Evolutionary conservation across 1,140 invertebrate species (phyloP).

Genomic region (Drosophila orena): DNA sequence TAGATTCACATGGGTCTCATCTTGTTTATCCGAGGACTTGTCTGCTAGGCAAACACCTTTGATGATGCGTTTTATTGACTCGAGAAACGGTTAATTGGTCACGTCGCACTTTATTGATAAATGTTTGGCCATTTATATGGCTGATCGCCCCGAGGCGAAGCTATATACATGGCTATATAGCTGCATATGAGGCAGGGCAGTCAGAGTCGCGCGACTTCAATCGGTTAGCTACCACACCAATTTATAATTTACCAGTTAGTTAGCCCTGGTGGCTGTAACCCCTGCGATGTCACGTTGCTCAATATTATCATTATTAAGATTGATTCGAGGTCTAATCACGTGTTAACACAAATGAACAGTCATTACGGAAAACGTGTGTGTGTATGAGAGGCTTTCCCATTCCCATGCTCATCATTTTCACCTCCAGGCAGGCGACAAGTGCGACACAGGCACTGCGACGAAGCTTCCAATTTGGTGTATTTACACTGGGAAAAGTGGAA

Average conservation of each 20-base stretch:
- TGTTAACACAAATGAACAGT: constrained; percentile 79
- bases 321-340: constrained; percentile 75
- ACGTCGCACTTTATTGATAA: constrained; percentile 67
- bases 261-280: constrained; percentile 1
- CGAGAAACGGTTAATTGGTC: constrained; percentile 71
- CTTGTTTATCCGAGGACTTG: constrained; percentile 18
- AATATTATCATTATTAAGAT: constrained; percentile 79
- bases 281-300: constrained; percentile 68
- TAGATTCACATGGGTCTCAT: constrained; percentile 25
- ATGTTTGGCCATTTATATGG: constrained; percentile 70
- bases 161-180: no score
- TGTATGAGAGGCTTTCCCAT: constrained; percentile 7
- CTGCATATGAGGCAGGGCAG: constrained; percentile 45
- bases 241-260: constrained; percentile 4
- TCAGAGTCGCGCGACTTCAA: constrained; percentile 73
- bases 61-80: constrained; percentile 44
- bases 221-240: constrained; percentile 59
- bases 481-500: constrained; percentile 8
- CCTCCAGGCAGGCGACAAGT: constrained; percentile 50
- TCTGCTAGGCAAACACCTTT: constrained; percentile 21
- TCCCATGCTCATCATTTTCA: constrained; percentile 6
- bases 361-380: constrained; percentile 56
- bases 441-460: constrained; percentile 43
- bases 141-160: no score
- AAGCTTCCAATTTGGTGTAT: constrained; percentile 23